phyloP scores from a whole-genome alignment of 2,888 invertebrate species.

The Xestoiulus laeticollis region DNA sequence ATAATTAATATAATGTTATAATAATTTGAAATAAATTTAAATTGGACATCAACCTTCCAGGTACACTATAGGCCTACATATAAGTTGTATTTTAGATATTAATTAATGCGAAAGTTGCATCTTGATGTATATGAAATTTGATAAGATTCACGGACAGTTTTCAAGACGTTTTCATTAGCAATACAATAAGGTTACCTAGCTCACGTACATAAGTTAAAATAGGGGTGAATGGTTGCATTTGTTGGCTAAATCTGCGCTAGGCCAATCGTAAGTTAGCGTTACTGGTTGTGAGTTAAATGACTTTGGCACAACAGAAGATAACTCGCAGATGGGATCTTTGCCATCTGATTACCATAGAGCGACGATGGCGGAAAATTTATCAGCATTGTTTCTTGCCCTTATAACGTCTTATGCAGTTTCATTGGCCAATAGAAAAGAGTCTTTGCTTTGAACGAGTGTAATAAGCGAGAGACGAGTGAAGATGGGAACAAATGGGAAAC shows the following conservation, averaged over 20 bases:
- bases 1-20: too few relatives aligned
- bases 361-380: slow-evolving; percentile 40
- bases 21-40: too few relatives aligned
- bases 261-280: background rate
- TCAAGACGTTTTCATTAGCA: too few relatives aligned
- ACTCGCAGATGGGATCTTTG: slow-evolving; percentile 10
- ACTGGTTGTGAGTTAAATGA: background rate
- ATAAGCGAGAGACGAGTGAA: slow-evolving; percentile 30
- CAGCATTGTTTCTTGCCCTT: slow-evolving; percentile 41
- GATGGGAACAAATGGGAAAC: slow-evolving; percentile 43
- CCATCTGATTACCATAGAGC: slow-evolving; percentile 40
- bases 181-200: too few relatives aligned
- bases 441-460: slow-evolving; percentile 30
- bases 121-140: too few relatives aligned
- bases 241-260: background rate
- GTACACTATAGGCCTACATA: too few relatives aligned
- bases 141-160: too few relatives aligned
- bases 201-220: too few relatives aligned
- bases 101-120: too few relatives aligned
- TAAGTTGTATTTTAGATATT: too few relatives aligned
- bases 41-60: too few relatives aligned
- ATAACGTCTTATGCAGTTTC: slow-evolving; percentile 39
- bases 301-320: slow-evolving; percentile 3
- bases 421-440: slow-evolving; percentile 21
- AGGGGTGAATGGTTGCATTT: background rate